Base-by-base conservation (phyloP, 2,113 vertebrate species). In the Abramis brama region DNA sequence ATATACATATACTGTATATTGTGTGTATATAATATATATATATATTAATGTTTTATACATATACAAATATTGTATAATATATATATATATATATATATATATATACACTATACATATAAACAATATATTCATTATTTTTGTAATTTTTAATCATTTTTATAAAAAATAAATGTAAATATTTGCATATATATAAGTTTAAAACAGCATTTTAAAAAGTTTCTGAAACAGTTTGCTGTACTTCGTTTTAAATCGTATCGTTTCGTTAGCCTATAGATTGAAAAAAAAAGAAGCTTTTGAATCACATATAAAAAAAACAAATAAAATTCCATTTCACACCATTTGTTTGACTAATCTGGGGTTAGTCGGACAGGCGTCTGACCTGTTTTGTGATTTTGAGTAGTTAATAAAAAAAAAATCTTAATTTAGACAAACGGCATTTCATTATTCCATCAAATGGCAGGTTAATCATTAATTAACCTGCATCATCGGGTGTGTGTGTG, bases 401-500 rank as follows among this genome's bases (percentile, higher is more conserved):
- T 75, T 12, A 75, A 75, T 47, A 47, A 71, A 23, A 39, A 39
- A 47, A 62, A 60, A 2, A 43, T 36, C 19, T 43, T 79, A 15
- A 13, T 79, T 79, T 64, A 64, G 19, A 3, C 8, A 45, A 64
- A 27, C 1, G 57, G 5, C 21, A 64, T 81, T 81, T 64, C 15
- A 66, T 64, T 81, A 81, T 30, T 30, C 23, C 8, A 64, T 17
- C 43, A 80, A 80, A 81, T 5, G 19, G n/a, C 59, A 66, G 78
- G 79, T 81, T 81, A 81, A 81, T 81, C 59, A 47, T 64, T 66
- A 64, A 81, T 81, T 81, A 81, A 81, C 79, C 59, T 47, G 79
- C 59, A 47, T 66, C 47, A 47, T 81, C 15, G 45, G 15, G 47
- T 64, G 30, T 43, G 55, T 76, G 47, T 73, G 27, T 85, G 74